Base-by-base conservation (phyloP, 2,113 vertebrate genomes). In the Saguinus midas region DNA sequence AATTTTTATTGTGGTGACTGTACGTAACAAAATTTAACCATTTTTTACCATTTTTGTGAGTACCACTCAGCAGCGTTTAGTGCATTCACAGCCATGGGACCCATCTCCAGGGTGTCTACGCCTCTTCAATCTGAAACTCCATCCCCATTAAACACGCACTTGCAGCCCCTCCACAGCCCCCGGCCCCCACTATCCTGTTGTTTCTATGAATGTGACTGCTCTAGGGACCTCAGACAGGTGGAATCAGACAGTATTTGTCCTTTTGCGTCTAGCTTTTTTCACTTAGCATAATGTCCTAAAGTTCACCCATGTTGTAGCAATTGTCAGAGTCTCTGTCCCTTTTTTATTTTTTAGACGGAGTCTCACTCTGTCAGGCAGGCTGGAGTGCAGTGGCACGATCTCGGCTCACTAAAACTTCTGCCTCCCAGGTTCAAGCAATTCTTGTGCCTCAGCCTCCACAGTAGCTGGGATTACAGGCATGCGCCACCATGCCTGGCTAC, bases 241-340 rank as follows among this genome's bases (percentile, higher is more conserved):
- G 1, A 6, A n/a, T 37, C 45, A 48, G 14, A 17, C 21, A 3
- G 45, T 48, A 17, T 4, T 35, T 43, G 27, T 61, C 29, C 57
- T 48, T 75, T 4, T 14, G 40, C 13, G 0, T 18, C 55, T 48
- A 70, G 14, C 29, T 78, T n/a, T 27, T 45, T 17, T n/a, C 40
- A 78, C 40, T 0, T 11, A 40, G 55, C 40, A 8, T 11, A 11
- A 18, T 27, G 55, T 45, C 55, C 40, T 29, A 27, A 76, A 40
- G 20, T 61, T 43, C 23, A 16, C 35, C 40, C 55, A 25, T 2
- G 0, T 3, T 73, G 55, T 8, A 12, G 40, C 1, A 0, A 6
- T 40, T 61, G 72, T 48, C 55, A 7, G 29, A 7, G 61, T 61
- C 35, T 18, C 72, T 35, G 52, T 17, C 16, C 16, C 11, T 12